Conservation (phyloP, 2,888 invertebrate genomes). For the Drosophila multiciliata region DNA sequence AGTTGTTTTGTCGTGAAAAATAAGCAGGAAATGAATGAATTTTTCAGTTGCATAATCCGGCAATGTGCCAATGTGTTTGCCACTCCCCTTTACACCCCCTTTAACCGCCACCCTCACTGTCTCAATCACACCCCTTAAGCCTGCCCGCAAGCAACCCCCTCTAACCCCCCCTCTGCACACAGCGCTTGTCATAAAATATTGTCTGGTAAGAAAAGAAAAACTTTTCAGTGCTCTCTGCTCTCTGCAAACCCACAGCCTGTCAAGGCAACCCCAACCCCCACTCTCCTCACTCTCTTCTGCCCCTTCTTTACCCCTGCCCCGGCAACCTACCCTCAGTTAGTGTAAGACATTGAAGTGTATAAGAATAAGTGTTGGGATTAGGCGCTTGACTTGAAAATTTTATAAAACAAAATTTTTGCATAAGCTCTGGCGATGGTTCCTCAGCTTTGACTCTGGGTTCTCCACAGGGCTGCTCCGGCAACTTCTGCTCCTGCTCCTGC, state of each 20-base stretch:
- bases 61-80: slow-evolving; percentile 76
- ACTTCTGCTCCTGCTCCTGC: slow-evolving; percentile 7
- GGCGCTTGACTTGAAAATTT: slow-evolving; percentile 80
- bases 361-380: slow-evolving; percentile 81
- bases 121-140: slow-evolving; percentile 11
- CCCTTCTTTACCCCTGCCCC: neutral
- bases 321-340: slow-evolving; percentile 41
- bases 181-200: slow-evolving; percentile 79
- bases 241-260: slow-evolving; percentile 2
- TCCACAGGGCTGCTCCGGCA: slow-evolving; percentile 10
- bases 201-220: slow-evolving; percentile 79
- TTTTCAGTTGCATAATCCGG: slow-evolving; percentile 78
- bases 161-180: neutral
- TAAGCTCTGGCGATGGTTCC: slow-evolving; percentile 70
- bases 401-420: slow-evolving; percentile 80
- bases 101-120: slow-evolving; percentile 25
- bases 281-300: neutral
- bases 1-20: slow-evolving; percentile 58
- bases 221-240: slow-evolving; percentile 65
- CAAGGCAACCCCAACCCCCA: slow-evolving; percentile 11
- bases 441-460: slow-evolving; percentile 1
- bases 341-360: slow-evolving; percentile 79
- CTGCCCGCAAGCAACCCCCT: neutral
- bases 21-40: slow-evolving; percentile 79
- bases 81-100: slow-evolving; percentile 31